Evolutionary conservation across 1,140 invertebrate species (phyloP).

Genomic region (Neelides sp.): DNA sequence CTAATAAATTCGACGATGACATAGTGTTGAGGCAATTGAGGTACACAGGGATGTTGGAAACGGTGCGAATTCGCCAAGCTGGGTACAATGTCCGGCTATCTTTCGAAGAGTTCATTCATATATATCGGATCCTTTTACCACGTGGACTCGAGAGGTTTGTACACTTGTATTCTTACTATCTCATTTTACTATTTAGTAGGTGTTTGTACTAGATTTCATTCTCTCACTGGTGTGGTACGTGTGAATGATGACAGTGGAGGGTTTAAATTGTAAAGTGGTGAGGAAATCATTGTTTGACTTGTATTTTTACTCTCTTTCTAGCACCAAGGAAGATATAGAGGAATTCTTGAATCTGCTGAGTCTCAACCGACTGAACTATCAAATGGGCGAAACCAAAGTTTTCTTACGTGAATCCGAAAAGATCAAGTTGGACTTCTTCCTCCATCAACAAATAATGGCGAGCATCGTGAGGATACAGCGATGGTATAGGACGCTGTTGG

Average conservation of each 20-base stretch:
- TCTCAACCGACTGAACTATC: constrained; percentile 77
- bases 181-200: constrained; percentile 11
- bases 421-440: constrained; percentile 71
- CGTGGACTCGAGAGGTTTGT: constrained; percentile 57
- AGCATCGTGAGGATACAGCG: constrained; percentile 81
- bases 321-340: constrained; percentile 63
- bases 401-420: constrained; percentile 91
- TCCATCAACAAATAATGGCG: constrained; percentile 87
- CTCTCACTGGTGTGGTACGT: too few relatives aligned
- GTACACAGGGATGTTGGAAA: constrained; percentile 95
- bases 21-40: constrained; percentile 73
- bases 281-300: too few relatives aligned
- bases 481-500: constrained; percentile 73
- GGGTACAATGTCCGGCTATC: constrained; percentile 87
- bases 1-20: constrained; percentile 85
- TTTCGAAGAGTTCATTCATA: constrained; percentile 87
- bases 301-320: too few relatives aligned
- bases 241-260: too few relatives aligned
- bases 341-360: constrained; percentile 65
- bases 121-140: constrained; percentile 78
- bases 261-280: too few relatives aligned
- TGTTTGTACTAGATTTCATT: constrained; percentile 27
- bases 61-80: constrained; percentile 83
- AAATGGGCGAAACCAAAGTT: constrained; percentile 78
- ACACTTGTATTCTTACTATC: background rate